Conservation (phyloP, 2,113 vertebrate species). For the Vidua chalybeata region DNA sequence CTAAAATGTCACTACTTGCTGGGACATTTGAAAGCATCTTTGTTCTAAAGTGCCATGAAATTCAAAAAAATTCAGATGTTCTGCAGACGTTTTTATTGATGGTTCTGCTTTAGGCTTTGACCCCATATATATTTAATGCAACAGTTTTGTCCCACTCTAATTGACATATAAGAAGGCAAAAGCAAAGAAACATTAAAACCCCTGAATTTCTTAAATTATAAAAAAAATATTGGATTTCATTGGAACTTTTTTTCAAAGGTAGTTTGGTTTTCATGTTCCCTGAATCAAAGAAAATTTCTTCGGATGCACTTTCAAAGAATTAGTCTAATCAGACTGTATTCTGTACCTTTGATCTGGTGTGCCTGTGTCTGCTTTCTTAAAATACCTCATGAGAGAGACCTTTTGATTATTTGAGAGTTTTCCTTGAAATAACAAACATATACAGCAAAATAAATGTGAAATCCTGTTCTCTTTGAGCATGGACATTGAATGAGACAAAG, state of each 20-base stretch:
- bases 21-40: not conserved
- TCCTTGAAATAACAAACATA: constrained; percentile 18
- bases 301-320: not conserved
- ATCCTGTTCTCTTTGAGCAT: not conserved
- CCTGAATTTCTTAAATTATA: constrained; percentile 14
- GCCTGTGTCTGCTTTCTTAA: constrained; percentile 30
- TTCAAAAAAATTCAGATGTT: not conserved
- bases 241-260: constrained; percentile 18
- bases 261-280: constrained; percentile 20
- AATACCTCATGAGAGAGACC: not conserved
- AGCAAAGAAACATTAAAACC: not conserved
- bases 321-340: constrained; percentile 24
- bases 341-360: constrained; percentile 33
- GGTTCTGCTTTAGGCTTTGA: not conserved
- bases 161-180: not conserved
- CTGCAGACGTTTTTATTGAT: not conserved
- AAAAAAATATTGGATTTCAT: constrained; percentile 3
- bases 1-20: not conserved
- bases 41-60: not conserved
- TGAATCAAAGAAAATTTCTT: constrained; percentile 28
- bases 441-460: constrained; percentile 15
- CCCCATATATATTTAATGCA: not conserved
- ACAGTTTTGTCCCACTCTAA: not conserved
- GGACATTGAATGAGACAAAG: not conserved
- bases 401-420: constrained; percentile 32